phyloP scores from a whole-genome alignment of 92 coral and sea anemone species.

The Ricordea florida region DNA sequence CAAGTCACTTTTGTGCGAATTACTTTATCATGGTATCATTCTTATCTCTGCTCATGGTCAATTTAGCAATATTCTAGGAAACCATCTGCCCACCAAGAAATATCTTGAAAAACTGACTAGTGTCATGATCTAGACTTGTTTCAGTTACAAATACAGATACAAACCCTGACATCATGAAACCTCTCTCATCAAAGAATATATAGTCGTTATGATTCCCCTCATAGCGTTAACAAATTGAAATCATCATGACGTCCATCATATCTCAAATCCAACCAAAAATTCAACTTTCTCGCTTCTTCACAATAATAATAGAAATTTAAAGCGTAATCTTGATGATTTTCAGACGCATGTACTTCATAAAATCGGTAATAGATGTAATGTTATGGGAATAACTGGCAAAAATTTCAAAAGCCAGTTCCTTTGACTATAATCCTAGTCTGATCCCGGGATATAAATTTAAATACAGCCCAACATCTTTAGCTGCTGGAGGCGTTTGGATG shows the following conservation, averaged over 20 bases:
- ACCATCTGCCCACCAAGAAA: constrained; percentile 14
- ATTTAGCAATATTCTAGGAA: constrained; percentile 10
- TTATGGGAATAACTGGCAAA: constrained; percentile 60
- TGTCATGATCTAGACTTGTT: constrained; percentile 1
- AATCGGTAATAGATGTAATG: constrained; percentile 26
- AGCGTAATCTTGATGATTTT: constrained; percentile 22
- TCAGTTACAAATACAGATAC: not conserved
- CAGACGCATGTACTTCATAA: constrained; percentile 27
- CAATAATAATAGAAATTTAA: constrained; percentile 44
- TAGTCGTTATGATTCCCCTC: too few relatives aligned
- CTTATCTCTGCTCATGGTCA: constrained; percentile 2
- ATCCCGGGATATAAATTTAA: constrained; percentile 60
- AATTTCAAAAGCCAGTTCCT: constrained; percentile 4
- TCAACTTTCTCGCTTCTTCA: constrained; percentile 31
- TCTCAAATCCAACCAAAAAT: not conserved
- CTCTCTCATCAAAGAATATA: too few relatives aligned
- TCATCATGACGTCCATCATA: too few relatives aligned
- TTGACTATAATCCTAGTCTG: constrained; percentile 28
- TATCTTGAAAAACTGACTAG: constrained; percentile 20
- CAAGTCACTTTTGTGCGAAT: not conserved
- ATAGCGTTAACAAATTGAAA: too few relatives aligned
- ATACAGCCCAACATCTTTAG: constrained; percentile 60
- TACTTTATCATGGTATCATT: constrained; percentile 8
- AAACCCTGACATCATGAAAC: not conserved
- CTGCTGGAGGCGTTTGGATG: constrained; percentile 66